These are phyloP conservation scores for Squalus acanthias DNA, from an alignment of 2,797 vertebrate genomes.

Conservation along the genomic window DNA sequence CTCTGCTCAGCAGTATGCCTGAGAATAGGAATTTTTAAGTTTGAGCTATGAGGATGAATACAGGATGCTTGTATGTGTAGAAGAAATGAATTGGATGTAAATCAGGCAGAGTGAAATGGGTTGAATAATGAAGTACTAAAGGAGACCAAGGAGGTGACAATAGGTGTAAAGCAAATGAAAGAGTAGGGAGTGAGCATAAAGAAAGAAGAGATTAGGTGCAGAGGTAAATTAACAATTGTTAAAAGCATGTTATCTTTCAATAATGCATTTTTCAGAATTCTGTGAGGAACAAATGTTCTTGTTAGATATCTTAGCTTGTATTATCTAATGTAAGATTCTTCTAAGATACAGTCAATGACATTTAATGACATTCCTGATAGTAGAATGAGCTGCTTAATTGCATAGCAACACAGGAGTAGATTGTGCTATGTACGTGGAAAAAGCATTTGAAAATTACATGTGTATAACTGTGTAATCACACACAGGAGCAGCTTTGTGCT, in stretches of 20 bases:
- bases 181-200: not conserved
- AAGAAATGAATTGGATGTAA: not conserved
- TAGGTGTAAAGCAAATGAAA: not conserved
- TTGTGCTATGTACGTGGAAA: not conserved
- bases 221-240: not conserved
- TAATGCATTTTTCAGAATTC: not conserved
- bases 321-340: not conserved
- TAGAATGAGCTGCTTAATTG: constrained; percentile 9
- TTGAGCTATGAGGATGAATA: not conserved
- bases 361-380: not conserved
- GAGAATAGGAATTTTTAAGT: not conserved
- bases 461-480: not conserved
- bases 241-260: not conserved
- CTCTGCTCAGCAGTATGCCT: not conserved
- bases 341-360: not conserved
- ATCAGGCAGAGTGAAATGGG: not conserved
- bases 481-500: not conserved
- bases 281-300: not conserved
- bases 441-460: not conserved
- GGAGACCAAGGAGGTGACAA: not conserved
- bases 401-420: constrained; percentile 1
- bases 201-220: not conserved
- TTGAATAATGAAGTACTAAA: not conserved
- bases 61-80: not conserved
- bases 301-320: not conserved